phyloP scores from a whole-genome alignment of 2,797 vertebrate species.

The Premnoplex brunnescens region DNA sequence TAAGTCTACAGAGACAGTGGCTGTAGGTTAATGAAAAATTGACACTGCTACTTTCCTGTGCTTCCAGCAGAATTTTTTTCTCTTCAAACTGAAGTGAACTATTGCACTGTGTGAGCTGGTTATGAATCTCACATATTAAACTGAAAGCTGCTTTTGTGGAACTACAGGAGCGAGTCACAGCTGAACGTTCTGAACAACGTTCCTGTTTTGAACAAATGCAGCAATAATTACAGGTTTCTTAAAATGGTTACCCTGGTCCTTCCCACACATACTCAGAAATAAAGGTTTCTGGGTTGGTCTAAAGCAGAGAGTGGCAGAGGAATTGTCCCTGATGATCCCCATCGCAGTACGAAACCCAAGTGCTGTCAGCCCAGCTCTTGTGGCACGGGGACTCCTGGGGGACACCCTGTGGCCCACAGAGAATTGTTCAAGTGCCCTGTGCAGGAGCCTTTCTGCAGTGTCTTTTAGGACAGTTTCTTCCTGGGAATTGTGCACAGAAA shows the following conservation, averaged over 20 bases:
- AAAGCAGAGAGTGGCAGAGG: neutral
- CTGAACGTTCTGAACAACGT: neutral
- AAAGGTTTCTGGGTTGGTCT: neutral
- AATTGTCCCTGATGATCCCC: neutral
- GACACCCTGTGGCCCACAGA: neutral
- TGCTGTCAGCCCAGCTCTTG: neutral
- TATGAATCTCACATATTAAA: constrained; percentile 60
- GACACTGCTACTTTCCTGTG: constrained; percentile 54
- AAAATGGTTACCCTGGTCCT: neutral
- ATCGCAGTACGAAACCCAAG: neutral
- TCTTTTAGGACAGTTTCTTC: neutral
- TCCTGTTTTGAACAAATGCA: neutral
- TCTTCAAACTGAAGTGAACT: constrained; percentile 48
- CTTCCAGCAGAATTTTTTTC: constrained; percentile 50
- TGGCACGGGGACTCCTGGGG: accelerated
- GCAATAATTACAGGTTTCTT: neutral
- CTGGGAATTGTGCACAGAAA: neutral
- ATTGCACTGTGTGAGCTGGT: constrained; percentile 17
- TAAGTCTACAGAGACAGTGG: constrained; percentile 54
- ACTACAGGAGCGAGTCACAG: neutral
- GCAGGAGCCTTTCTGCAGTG: neutral
- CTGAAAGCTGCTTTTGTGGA: neutral
- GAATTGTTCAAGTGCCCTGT: neutral
- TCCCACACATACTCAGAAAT: neutral
- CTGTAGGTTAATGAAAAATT: constrained; percentile 74